Base-by-base conservation (phyloP, 37 sponge, comb jelly and placozoan species). In the Agelas oroides region DNA sequence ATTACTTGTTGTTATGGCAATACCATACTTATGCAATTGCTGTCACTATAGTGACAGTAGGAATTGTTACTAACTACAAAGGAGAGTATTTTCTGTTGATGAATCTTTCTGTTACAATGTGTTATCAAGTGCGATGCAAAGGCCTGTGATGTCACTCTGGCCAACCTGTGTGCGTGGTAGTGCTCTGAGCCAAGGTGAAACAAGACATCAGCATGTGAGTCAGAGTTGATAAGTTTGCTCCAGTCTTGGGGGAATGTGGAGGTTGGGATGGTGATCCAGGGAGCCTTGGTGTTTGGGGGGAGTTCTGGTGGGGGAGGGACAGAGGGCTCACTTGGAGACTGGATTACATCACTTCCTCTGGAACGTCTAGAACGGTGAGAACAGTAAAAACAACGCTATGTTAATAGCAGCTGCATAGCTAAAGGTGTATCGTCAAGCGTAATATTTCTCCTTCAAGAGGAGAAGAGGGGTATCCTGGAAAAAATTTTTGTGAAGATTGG, bases 301-400 rank as follows among this genome's bases (percentile, higher is more conserved):
- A 96, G 66, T 37, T 79, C 80, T 24, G 97, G 97, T 24, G 97
- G 94, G 5, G 84, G 92, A 54, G 94, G 96, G 40, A 90, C 71
- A 21, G 46, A 55, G 5, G 91, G 74, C 52, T 85, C 83, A 52
- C 33, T 77, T 27, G 30, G 53, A n/a, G n/a, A n/a, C 41, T 84
- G 78, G 32, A 31, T 77, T 27, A 0, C 66, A 65, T 61, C 23
- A 8, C 53, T 1, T 15, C 66, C 39, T 14, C 1, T 23, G 1
- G 66, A 79, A 13, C 67, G 65, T 65, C 79, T 79, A 54, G 6
- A 65, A 35, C 21, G 40, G 35, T 33, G 13, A 32, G 31, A 33
- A 33, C 5, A 6, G 2, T 27, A 25, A 14, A 24, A 23, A n/a
- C 19, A 64, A 64, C 27, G 23, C 20, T 64, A 23, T 64, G 12